Evolutionary conservation across 2,888 invertebrate genomes (phyloP).

Genomic region (Volucella inflata): DNA sequence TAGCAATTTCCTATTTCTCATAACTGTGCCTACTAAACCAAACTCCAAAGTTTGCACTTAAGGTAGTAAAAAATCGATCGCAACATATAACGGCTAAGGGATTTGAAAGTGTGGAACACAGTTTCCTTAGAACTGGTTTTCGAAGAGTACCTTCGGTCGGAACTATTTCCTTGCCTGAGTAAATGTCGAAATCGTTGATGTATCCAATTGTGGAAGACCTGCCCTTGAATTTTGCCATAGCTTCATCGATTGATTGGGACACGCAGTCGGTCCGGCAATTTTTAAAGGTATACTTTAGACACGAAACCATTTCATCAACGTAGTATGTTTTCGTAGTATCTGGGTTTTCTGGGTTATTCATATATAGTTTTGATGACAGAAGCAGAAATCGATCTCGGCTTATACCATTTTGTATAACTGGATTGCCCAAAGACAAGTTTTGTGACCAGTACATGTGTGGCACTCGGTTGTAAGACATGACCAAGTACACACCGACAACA

Average conservation of each 20-base stretch:
- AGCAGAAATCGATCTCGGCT: constrained; percentile 11
- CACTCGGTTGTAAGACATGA: constrained; percentile 11
- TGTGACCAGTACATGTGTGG: constrained; percentile 8
- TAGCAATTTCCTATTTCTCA: no score
- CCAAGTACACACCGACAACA: constrained; percentile 23
- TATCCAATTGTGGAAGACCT: no score
- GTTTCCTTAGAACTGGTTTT: no score
- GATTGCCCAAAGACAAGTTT: neutral
- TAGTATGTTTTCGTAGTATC: constrained; percentile 22
- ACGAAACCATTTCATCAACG: constrained; percentile 21
- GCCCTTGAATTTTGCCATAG: constrained; percentile 16
- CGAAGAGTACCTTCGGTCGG: no score
- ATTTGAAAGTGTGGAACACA: no score
- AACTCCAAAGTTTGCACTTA: no score
- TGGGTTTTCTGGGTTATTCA: neutral
- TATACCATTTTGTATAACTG: neutral
- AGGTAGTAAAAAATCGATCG: no score
- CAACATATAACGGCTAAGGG: no score
- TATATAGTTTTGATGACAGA: constrained; percentile 14
- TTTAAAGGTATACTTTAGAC: constrained; percentile 17
- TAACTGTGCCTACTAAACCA: no score
- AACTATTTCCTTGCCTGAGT: no score
- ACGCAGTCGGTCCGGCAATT: constrained; percentile 3
- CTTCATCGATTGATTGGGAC: constrained; percentile 14
- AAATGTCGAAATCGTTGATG: no score